Conservation (phyloP, 2,797 vertebrate species). For the Protosalanx chinensis region DNA sequence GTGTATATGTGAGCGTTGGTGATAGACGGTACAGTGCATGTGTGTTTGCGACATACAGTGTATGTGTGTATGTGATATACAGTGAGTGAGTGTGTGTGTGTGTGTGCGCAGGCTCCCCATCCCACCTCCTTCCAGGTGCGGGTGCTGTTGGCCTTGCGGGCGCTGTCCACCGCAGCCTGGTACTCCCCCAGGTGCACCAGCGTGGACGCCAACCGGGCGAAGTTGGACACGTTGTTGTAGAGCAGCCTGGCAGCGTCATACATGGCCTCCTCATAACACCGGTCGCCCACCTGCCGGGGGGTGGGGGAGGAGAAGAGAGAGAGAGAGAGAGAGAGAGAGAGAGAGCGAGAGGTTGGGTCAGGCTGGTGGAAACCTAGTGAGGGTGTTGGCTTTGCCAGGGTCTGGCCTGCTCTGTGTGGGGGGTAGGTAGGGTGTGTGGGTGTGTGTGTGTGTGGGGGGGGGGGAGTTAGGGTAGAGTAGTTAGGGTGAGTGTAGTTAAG, state of each 20-base stretch:
- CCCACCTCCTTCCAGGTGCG: conserved; percentile 91
- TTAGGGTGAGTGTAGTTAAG: not conserved
- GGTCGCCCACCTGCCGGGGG: conserved; percentile 57
- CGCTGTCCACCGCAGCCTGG: conserved; percentile 91
- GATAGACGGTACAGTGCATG: not conserved
- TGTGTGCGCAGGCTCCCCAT: not conserved
- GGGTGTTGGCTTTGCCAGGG: too few species aligned
- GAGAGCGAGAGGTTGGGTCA: not conserved
- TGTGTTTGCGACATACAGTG: not conserved
- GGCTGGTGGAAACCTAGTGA: not conserved
- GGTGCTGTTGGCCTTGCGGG: conserved; percentile 90
- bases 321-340: not conserved
- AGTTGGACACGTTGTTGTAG: conserved; percentile 90
- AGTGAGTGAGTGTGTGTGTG: not conserved
- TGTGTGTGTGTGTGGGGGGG: too few species aligned
- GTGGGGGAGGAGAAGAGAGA: conserved; percentile 28
- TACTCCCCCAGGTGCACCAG: conserved; percentile 91
- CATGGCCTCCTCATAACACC: conserved; percentile 90
- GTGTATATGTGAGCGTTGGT: too few species aligned
- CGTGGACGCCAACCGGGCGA: conserved; percentile 87
- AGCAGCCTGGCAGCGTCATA: conserved; percentile 89
- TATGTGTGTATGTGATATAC: not conserved
- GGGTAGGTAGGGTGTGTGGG: not conserved
- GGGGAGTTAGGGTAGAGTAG: too few species aligned
- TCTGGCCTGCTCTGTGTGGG: not conserved